These are phyloP conservation scores for Rhinogobio ventralis DNA, from an alignment of 2,797 vertebrate species.

Conservation along the genomic window DNA sequence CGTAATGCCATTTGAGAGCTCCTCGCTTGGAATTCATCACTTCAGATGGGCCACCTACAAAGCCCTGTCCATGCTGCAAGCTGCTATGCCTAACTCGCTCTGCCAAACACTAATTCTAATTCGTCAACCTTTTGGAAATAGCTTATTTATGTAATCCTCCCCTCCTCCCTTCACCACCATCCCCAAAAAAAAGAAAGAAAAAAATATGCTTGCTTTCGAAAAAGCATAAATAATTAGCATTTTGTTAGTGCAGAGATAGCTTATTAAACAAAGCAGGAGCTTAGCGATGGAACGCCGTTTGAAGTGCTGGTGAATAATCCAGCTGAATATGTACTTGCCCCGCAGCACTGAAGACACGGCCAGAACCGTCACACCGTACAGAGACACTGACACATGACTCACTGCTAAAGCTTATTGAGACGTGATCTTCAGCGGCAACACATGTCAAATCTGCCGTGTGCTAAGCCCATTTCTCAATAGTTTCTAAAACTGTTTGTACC, in stretches of 20 bases:
- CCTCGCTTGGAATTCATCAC: conserved; percentile 51
- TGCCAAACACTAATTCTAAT: conserved; percentile 53
- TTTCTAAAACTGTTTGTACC: conserved; percentile 22
- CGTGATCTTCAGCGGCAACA: conserved; percentile 32
- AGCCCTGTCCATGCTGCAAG: conserved; percentile 44
- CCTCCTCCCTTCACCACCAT: neutral
- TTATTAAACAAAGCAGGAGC: conserved; percentile 57
- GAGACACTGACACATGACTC: conserved; percentile 39
- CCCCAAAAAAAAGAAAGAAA: neutral
- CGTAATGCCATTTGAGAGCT: conserved; percentile 56
- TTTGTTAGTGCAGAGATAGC: conserved; percentile 50
- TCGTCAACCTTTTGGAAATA: conserved; percentile 53
- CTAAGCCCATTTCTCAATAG: conserved; percentile 19
- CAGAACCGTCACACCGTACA: conserved; percentile 40
- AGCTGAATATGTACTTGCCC: conserved; percentile 53
- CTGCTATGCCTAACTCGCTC: conserved; percentile 33
- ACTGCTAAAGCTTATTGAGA: conserved; percentile 40
- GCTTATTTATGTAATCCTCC: conserved; percentile 50
- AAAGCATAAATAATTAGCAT: conserved; percentile 61
- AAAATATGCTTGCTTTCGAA: conserved; percentile 54
- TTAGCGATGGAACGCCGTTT: conserved; percentile 50
- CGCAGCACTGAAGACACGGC: conserved; percentile 40
- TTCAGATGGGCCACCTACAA: conserved; percentile 54
- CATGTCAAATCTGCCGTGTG: conserved; percentile 25
- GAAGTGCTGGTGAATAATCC: conserved; percentile 57